Evolutionary conservation across 2,888 invertebrate genomes (phyloP).

Genomic region (Polydrusus tereticollis): DNA sequence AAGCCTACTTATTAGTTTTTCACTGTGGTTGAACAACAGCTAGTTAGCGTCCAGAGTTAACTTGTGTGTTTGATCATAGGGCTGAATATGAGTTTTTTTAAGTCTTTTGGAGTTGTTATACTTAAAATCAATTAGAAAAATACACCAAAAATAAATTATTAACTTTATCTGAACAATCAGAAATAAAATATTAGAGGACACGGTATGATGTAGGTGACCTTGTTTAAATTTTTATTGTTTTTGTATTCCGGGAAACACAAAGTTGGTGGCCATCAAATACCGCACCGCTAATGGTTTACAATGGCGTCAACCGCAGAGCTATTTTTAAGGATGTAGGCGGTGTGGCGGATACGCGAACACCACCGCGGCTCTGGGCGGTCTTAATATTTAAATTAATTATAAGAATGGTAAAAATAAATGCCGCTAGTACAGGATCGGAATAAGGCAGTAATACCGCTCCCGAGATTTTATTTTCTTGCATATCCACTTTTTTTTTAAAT

Average conservation of each 20-base stretch:
- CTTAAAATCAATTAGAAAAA: background rate
- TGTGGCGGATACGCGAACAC: background rate
- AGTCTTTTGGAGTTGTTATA: no score
- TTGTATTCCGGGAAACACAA: conserved; percentile 4
- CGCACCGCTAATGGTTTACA: background rate
- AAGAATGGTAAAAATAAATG: background rate
- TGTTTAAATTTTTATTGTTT: background rate
- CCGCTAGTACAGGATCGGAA: background rate
- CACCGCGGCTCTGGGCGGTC: background rate
- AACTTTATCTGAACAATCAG: background rate
- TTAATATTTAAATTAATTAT: background rate
- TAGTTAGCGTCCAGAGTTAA: no score
- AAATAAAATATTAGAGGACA: background rate
- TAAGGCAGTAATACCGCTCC: no score
- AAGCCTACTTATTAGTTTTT: no score
- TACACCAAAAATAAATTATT: background rate
- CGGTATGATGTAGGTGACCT: background rate
- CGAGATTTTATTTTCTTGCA: no score
- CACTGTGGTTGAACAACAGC: no score
- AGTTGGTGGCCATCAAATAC: conserved; percentile 12
- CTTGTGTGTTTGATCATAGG: no score
- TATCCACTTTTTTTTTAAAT: no score
- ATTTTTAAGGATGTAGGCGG: conserved; percentile 15
- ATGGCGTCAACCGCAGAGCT: conserved; percentile 17
- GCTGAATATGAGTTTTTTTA: no score